Percentiles rank a stretch among this genome's conserved stretches.
Evolutionary conservation across 2,797 vertebrate species (phyloP).

Genomic region (Nannoperca australis): DNA sequence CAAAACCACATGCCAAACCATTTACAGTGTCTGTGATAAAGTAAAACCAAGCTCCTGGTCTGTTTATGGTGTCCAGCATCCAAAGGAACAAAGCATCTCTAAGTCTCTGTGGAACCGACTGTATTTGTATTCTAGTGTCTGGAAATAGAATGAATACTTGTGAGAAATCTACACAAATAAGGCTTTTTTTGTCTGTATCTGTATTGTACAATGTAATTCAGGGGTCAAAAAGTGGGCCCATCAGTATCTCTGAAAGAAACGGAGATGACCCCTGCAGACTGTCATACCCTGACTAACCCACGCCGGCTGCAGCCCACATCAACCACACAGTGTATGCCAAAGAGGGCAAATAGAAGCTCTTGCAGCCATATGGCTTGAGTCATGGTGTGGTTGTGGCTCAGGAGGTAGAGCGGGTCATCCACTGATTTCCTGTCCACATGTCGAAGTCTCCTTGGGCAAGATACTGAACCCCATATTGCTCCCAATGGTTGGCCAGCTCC

Average conservation of each 20-base stretch:
- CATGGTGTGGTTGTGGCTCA: too few relatives aligned
- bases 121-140: slow-evolving; percentile 3
- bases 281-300: slow-evolving; percentile 24
- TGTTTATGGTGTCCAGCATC: background rate
- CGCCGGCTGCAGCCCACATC: background rate
- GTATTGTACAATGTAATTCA: background rate
- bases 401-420: too few relatives aligned
- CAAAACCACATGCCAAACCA: background rate
- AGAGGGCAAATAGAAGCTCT: slow-evolving; percentile 42
- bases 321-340: slow-evolving; percentile 33
- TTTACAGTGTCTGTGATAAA: background rate
- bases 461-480: too few relatives aligned
- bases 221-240: background rate
- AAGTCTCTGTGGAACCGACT: background rate
- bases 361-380: background rate
- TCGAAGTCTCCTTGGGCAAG: too few relatives aligned
- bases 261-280: slow-evolving; percentile 18
- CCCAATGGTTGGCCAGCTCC: too few relatives aligned
- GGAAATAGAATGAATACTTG: slow-evolving; percentile 25
- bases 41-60: background rate
- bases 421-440: too few relatives aligned
- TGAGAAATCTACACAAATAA: background rate
- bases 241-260: slow-evolving; percentile 5
- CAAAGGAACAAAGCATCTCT: background rate
- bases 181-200: background rate